Conservation (phyloP, 2,113 vertebrate species). For the Rallus limicola region DNA sequence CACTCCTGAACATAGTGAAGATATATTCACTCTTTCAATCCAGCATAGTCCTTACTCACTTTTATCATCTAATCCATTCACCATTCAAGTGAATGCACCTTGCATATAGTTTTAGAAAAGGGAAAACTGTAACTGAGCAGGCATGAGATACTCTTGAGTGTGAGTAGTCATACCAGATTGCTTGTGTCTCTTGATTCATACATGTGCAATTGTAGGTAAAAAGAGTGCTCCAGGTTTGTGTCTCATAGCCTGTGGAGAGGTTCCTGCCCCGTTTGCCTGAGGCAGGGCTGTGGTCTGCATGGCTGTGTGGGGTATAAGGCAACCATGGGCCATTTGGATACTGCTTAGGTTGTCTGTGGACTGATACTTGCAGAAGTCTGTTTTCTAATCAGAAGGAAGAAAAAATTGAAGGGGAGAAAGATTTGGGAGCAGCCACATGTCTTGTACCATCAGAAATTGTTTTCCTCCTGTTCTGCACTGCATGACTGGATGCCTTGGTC, state of each 20-base stretch:
- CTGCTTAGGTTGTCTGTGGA: neutral
- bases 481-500: neutral
- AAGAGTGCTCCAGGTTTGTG: rapidly evolving
- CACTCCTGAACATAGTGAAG: neutral
- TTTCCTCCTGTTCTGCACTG: neutral
- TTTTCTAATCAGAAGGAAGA: neutral
- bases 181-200: neutral
- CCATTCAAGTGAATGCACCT: neutral
- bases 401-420: neutral
- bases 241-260: neutral
- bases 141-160: neutral
- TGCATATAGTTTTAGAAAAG: neutral
- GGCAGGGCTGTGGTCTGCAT: neutral
- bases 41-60: neutral
- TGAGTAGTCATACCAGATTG: neutral
- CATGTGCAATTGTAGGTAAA: neutral
- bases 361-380: neutral
- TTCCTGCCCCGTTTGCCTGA: neutral
- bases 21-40: neutral
- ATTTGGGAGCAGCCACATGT: neutral
- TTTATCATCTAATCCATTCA: neutral
- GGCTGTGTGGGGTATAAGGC: neutral
- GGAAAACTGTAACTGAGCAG: neutral
- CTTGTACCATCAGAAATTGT: neutral
- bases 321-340: neutral